phyloP scores from a whole-genome alignment of 2,888 invertebrate genomes.

The Drosophila parthenogenetica region DNA sequence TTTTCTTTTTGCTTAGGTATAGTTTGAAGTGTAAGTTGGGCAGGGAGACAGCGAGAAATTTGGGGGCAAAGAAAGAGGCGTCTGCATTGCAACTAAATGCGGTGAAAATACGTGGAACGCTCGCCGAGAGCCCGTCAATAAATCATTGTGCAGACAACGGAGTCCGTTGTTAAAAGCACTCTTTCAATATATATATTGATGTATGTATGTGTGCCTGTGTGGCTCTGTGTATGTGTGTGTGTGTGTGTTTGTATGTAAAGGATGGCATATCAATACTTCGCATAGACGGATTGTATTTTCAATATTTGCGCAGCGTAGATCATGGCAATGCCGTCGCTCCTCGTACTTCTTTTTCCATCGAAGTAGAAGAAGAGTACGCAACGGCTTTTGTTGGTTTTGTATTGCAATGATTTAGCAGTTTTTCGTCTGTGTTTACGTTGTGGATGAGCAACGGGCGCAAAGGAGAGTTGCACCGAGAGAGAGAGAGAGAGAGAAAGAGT shows the following conservation, averaged over 20 bases:
- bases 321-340: conserved; percentile 31
- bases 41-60: not conserved
- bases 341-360: conserved; percentile 1
- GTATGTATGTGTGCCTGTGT: conserved; percentile 4
- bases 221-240: conserved; percentile 13
- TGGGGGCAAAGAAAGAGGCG: conserved; percentile 9
- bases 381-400: conserved; percentile 78
- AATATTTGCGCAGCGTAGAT: conserved; percentile 76
- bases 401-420: conserved; percentile 81
- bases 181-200: conserved; percentile 34
- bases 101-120: conserved; percentile 56
- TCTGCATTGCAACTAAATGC: conserved; percentile 64
- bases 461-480: not conserved
- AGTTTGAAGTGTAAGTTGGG: not conserved
- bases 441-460: conserved; percentile 63
- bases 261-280: conserved; percentile 74
- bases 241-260: conserved; percentile 41
- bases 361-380: conserved; percentile 38
- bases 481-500: not conserved
- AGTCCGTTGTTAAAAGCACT: conserved; percentile 73
- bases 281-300: conserved; percentile 79
- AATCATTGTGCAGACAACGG: conserved; percentile 74
- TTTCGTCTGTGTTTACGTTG: conserved; percentile 80
- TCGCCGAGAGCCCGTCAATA: conserved; percentile 64
- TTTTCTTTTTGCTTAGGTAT: conserved; percentile 3